Evolutionary conservation across 2,113 vertebrate species (phyloP).

Genomic region (Phylloscopus trochiloides): DNA sequence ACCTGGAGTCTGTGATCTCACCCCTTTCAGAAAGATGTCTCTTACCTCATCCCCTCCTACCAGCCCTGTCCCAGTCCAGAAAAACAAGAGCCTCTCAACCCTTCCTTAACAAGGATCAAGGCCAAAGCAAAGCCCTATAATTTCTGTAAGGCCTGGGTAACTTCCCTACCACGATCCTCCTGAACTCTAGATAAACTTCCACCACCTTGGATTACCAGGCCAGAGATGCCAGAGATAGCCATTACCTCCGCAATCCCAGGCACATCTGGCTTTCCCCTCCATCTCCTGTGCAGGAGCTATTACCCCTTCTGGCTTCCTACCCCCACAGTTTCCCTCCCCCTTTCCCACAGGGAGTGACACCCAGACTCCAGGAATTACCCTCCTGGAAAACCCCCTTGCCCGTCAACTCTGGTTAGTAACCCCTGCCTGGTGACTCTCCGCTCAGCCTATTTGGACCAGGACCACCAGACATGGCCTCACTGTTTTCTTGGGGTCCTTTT

Average conservation of each 20-base stretch:
- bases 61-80: not conserved
- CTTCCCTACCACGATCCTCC: not conserved
- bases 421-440: not conserved
- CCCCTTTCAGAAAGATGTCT: not conserved
- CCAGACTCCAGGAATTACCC: not conserved
- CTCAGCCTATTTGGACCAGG: slow-evolving; percentile 42
- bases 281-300: not conserved
- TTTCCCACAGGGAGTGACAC: not conserved
- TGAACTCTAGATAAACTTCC: not conserved
- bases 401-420: not conserved
- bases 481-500: slow-evolving; percentile 86
- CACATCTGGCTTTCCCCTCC: not conserved
- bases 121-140: not conserved
- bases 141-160: not conserved
- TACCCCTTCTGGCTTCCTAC: not conserved
- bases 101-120: not conserved
- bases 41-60: not conserved
- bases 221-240: not conserved
- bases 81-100: not conserved
- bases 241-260: not conserved
- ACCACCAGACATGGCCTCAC: slow-evolving; percentile 75
- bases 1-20: not conserved
- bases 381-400: not conserved
- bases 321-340: not conserved
- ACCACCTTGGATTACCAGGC: not conserved